A percentile compares a stretch with the other conserved stretches of the same genome.
phyloP scores from a whole-genome alignment of 2,113 vertebrate species.

The Pomatostomus ruficeps region DNA sequence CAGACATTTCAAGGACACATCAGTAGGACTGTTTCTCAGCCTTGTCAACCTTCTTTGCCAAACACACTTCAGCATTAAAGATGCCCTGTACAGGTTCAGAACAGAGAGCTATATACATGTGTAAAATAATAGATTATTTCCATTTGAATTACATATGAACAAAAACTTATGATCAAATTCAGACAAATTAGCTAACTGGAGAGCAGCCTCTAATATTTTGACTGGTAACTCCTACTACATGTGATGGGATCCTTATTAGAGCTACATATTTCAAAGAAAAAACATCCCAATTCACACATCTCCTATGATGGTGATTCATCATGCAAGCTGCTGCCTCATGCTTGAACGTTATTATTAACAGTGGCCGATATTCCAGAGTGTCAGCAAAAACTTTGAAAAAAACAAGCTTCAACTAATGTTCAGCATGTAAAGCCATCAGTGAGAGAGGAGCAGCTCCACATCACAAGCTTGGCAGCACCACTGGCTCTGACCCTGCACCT shows the following conservation, averaged over 20 bases:
- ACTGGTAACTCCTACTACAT: neutral
- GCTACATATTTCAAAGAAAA: neutral
- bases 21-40: neutral
- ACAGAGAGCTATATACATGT: fast-evolving
- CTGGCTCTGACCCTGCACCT: neutral
- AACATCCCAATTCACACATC: neutral
- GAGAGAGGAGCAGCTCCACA: neutral
- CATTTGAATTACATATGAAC: neutral
- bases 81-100: neutral
- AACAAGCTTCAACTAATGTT: neutral
- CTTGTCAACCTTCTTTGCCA: neutral
- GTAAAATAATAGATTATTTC: neutral
- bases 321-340: neutral
- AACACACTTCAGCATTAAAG: neutral
- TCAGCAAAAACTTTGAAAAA: neutral
- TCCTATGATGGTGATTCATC: neutral
- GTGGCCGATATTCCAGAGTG: neutral
- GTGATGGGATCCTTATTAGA: neutral
- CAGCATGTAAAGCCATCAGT: neutral
- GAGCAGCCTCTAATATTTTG: neutral
- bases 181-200: neutral
- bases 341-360: neutral
- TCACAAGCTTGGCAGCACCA: neutral
- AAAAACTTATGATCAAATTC: neutral
- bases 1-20: neutral